A percentile compares a stretch with the other conserved stretches of the same genome.
phyloP scores from a whole-genome alignment of 2,113 vertebrate species.

The Acanthisitta chloris region DNA sequence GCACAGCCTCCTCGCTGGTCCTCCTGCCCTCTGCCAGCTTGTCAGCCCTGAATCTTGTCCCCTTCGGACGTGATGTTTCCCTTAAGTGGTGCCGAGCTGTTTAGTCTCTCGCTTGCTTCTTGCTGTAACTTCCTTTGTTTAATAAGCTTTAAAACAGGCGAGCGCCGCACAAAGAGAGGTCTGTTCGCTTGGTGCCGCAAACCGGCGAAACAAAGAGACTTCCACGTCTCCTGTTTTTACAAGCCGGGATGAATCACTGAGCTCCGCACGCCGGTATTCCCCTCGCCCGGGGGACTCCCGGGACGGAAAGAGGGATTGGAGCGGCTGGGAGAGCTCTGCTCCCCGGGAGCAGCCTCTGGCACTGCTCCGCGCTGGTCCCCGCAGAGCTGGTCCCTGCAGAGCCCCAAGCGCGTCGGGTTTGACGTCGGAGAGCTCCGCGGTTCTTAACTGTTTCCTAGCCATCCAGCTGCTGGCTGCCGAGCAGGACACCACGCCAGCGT shows the following conservation, averaged over 20 bases:
- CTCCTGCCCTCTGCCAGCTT: not conserved
- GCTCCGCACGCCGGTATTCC: not conserved
- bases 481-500: not conserved
- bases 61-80: constrained; percentile 65
- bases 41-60: not conserved
- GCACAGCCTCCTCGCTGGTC: not conserved
- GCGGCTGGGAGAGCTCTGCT: not conserved
- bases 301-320: not conserved
- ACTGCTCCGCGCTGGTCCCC: not conserved
- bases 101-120: constrained; percentile 69
- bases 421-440: not conserved
- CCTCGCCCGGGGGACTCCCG: not conserved
- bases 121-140: constrained; percentile 76
- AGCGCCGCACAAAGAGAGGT: constrained; percentile 60
- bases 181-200: constrained; percentile 39
- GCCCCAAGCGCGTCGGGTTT: not conserved
- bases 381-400: not conserved
- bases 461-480: not conserved
- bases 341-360: not conserved
- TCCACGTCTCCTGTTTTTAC: constrained; percentile 49
- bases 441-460: not conserved
- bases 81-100: constrained; percentile 70
- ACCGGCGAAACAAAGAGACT: constrained; percentile 62
- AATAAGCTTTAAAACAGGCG: constrained; percentile 62
- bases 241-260: constrained; percentile 31